Evolutionary conservation across 53 echinoderm and acorn worm genomes (phyloP), one percentile per base, ranked within the genome.

Genomic region (Echinarachnius parma): DNA sequence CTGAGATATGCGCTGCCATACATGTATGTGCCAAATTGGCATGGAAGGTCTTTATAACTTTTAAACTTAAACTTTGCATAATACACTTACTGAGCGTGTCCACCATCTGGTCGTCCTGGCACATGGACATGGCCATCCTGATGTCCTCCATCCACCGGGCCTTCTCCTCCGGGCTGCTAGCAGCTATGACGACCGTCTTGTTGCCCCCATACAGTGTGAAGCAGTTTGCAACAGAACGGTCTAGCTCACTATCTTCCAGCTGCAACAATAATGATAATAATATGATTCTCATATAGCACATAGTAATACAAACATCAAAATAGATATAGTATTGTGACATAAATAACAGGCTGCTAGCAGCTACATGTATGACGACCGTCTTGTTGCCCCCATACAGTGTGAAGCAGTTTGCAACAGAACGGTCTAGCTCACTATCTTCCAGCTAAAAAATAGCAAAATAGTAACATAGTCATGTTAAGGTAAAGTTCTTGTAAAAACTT

Each of bases 91-190:
- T 82, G 62, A 87, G 67, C 69, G 91, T 74, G 39, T 84, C 87
- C n/a, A 91, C 66, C 11, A 67, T 60, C 21, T 91, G 60, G 13
- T 76, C 66, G 29, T 86, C 83, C 46, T 96, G 82, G 28, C 87
- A 87, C 50, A 96, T 78, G 23, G 78, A 81, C 91, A 96, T 96
- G 44, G 87, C 96, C 35, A 83, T 83, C 59, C 84, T 87, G 28
- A 96, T 79, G 65, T 96, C 96, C 49, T 84, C 81, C 96, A 96
- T 96, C 96, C 96, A 96, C 71, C 90, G 78, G 28, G 84, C 82
- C 28, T 96, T 96, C 31, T 96, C 96, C 53, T 96, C 91, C 15
- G 87, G 90, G n/a, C 81, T 90, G 36, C 96, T 96, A 1, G 96
- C 96, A 34, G 96, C 96, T 74, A 96, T 90, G 14, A 96, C 96